These are phyloP conservation scores for Rhagologus leucostigma DNA, from an alignment of 2,113 vertebrate species.

Conservation along the genomic window DNA sequence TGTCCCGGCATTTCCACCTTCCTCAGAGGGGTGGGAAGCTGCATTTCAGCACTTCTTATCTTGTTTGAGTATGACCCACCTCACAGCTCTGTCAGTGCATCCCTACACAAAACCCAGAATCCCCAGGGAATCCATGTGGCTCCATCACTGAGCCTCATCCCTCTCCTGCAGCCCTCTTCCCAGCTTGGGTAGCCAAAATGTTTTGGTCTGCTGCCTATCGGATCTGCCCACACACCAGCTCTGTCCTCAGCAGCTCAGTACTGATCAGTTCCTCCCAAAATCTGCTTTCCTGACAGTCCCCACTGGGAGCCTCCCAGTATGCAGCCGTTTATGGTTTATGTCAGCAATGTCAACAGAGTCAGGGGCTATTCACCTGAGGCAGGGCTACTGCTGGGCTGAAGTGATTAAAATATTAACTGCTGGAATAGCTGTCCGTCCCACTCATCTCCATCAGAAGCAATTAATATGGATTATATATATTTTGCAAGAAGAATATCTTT, in stretches of 20 bases:
- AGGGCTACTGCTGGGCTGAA: slow-evolving; percentile 19
- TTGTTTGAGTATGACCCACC: not conserved
- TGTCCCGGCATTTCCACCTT: not conserved
- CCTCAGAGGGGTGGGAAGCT: not conserved
- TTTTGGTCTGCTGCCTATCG: not conserved
- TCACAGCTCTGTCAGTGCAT: not conserved
- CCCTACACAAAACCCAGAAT: not conserved
- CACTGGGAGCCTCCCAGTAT: not conserved
- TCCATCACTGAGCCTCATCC: not conserved
- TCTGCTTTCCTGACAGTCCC: not conserved
- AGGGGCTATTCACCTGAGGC: not conserved
- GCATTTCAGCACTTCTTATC: not conserved
- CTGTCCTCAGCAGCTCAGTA: not conserved
- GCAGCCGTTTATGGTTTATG: not conserved
- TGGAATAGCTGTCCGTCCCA: slow-evolving; percentile 34
- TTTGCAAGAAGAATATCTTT: slow-evolving; percentile 63
- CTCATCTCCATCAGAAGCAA: slow-evolving; percentile 65
- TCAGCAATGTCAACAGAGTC: not conserved
- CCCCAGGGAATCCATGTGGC: not conserved
- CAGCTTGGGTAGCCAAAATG: not conserved
- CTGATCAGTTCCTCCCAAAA: not conserved
- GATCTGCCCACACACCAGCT: not conserved
- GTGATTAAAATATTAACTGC: slow-evolving; percentile 49
- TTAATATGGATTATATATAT: slow-evolving; percentile 70
- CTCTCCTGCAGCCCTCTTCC: not conserved